Base-by-base conservation (phyloP, 2,888 invertebrate genomes). In the Ernsta delagoae region DNA sequence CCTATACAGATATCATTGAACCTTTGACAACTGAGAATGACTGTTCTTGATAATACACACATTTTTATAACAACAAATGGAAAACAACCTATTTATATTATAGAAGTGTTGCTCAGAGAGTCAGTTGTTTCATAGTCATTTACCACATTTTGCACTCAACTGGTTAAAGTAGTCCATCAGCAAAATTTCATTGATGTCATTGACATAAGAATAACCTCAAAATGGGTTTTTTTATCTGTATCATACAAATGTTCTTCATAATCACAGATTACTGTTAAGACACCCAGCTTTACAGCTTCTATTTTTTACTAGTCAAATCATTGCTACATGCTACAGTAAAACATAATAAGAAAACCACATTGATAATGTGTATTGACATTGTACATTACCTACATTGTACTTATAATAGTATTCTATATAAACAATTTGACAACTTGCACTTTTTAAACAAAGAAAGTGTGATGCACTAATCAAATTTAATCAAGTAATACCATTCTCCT, bases 391-490 rank as follows among this genome's bases (percentile, higher is more conserved):
- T 24, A 24, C 24, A 24, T 1, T 24, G n/a, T n/a, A n/a, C n/a
- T n/a, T 36, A 36, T 36, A 36, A 2, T 36, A 3, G 83, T 72
- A 81, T 78, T 85, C 90, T 90, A 91, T 84, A 83, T 80, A 82
- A 90, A 91, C 90, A 89, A 76, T 76, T 78, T 73, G 75, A 84
- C 83, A 83, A 90, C 90, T 90, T 92, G 90, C 91, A 90, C 73
- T 87, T 90, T 90, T 83, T 73, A 78, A 87, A 90, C 90, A 91
- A 90, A 89, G 89, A 83, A 81, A 80, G 64, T 73, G 53, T 24
- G 59, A 72, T 75, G 75, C 74, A 75, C 77, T 73, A 76, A 77
- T 31, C 75, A 75, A 72, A 72, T 74, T 24, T 48, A 36, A 53
- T 50, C 59, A 61, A 50, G 73, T 75, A 66, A 43, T 9, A 9